Percentiles rank a stretch among this genome's conserved stretches.
These are phyloP conservation scores for Catostylus mosaicus DNA, from an alignment of 30 jellyfish, hydroid and myxozoan species.

Conservation along the genomic window DNA sequence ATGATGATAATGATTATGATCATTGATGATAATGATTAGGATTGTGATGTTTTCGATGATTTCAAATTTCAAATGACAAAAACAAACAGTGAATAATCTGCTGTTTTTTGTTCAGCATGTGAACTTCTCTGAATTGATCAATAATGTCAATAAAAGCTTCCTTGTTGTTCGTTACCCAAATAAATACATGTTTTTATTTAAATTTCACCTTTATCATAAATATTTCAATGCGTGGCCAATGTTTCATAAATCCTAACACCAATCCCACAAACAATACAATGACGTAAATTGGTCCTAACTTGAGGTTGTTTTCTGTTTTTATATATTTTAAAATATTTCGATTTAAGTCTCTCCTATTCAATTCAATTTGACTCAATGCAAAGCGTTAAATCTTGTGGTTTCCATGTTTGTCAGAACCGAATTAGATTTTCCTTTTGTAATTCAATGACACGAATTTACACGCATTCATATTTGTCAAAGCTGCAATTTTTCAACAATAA, in stretches of 20 bases:
- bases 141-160: not conserved
- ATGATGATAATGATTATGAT: too few relatives aligned
- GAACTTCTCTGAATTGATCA: conserved; percentile 1
- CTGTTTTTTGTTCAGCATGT: not conserved
- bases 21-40: too few relatives aligned
- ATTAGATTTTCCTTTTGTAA: conserved; percentile 2
- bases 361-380: not conserved
- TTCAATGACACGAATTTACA: conserved; percentile 6
- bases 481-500: not conserved
- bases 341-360: not conserved
- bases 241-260: not conserved
- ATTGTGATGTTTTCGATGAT: too few relatives aligned
- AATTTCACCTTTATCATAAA: not conserved
- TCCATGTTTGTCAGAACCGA: not conserved
- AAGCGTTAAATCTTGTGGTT: conserved; percentile 6
- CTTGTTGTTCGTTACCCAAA: conserved; percentile 17
- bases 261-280: not conserved
- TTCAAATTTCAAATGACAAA: too few relatives aligned
- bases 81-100: not conserved
- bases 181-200: not conserved
- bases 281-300: not conserved
- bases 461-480: not conserved
- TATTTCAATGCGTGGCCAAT: not conserved
- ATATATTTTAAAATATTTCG: not conserved
- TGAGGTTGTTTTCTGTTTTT: not conserved